A percentile compares a stretch with the other conserved stretches of the same genome.
These are phyloP conservation scores for Pentalonia nigronervosa DNA, from an alignment of 1,140 invertebrate genomes.

Conservation along the genomic window DNA sequence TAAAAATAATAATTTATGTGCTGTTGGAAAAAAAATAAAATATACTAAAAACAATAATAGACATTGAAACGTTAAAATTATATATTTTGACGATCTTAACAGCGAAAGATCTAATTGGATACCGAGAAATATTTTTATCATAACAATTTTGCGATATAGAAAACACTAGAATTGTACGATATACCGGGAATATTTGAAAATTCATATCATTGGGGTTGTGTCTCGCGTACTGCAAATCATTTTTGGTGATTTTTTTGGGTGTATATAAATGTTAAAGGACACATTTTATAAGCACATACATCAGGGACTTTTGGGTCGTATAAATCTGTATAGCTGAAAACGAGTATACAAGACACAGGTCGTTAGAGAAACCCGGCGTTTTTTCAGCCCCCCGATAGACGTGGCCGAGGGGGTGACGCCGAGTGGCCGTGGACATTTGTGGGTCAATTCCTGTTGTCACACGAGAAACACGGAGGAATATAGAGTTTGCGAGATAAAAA, in stretches of 20 bases:
- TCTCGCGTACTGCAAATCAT: background rate
- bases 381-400: background rate
- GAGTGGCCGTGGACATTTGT: slow-evolving; percentile 24
- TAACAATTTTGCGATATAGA: background rate
- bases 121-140: background rate
- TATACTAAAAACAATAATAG: background rate
- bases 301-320: background rate
- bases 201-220: background rate
- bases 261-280: background rate
- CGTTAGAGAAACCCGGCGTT: slow-evolving; percentile 41
- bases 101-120: too few species aligned
- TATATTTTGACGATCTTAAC: background rate
- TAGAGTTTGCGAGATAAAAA: slow-evolving; percentile 11
- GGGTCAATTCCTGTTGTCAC: slow-evolving; percentile 45
- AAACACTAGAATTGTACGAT: background rate
- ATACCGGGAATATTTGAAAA: background rate
- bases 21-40: background rate
- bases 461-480: background rate
- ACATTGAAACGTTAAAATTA: background rate
- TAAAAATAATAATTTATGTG: background rate
- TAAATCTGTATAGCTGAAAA: slow-evolving; percentile 41
- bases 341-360: slow-evolving; percentile 1
- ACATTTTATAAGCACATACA: slow-evolving; percentile 1
- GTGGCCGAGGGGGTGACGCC: background rate
- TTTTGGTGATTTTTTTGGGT: background rate